Evolutionary conservation across 2,113 vertebrate species (phyloP).

Genomic region (Mola mola): DNA sequence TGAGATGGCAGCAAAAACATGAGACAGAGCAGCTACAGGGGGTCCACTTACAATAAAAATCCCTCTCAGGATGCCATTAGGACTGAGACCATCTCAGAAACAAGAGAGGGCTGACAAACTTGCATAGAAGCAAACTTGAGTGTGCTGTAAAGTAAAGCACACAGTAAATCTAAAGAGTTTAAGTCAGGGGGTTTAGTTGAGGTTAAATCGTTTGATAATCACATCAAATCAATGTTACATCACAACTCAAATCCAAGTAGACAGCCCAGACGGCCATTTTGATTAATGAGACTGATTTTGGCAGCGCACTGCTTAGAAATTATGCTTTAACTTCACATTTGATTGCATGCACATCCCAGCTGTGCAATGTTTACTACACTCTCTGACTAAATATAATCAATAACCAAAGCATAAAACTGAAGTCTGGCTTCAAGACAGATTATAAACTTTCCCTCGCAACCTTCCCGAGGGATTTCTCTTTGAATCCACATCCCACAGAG

Average conservation of each 20-base stretch:
- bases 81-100: constrained; percentile 13
- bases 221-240: constrained; percentile 40
- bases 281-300: constrained; percentile 61
- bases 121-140: constrained; percentile 12
- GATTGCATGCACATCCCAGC: background rate
- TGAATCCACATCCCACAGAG: too few species aligned
- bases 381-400: background rate
- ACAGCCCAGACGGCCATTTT: constrained; percentile 70
- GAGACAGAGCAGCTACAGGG: constrained; percentile 45
- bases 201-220: background rate
- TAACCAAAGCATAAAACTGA: background rate
- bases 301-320: constrained; percentile 23
- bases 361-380: background rate
- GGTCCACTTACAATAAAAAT: constrained; percentile 43
- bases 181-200: background rate
- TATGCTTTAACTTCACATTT: background rate
- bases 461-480: background rate
- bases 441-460: constrained; percentile 8
- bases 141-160: background rate
- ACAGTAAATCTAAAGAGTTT: background rate
- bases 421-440: background rate
- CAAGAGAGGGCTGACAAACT: background rate
- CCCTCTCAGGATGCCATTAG: constrained; percentile 24
- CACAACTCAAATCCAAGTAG: constrained; percentile 46
- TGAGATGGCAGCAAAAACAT: constrained; percentile 45